A percentile compares a stretch with the other conserved stretches of the same genome.
Conservation (phyloP, 2,797 vertebrate species). For the Capromys pilorides region DNA sequence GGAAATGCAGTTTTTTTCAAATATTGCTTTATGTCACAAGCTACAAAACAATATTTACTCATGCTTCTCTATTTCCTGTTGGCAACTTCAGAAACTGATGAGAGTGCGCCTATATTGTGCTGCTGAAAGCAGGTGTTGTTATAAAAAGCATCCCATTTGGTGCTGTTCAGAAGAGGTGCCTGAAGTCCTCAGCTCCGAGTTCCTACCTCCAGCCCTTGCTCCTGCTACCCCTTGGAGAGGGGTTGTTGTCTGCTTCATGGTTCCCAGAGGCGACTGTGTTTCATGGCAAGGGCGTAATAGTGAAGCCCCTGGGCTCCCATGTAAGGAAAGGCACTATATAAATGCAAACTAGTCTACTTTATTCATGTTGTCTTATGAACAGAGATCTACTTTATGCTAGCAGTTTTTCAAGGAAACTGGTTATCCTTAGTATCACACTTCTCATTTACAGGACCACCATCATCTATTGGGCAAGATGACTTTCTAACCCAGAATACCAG, state of each 20-base stretch:
- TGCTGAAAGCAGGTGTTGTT: background rate
- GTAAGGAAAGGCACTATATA: conserved; percentile 64
- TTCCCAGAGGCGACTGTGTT: conserved; percentile 60
- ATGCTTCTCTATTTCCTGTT: background rate
- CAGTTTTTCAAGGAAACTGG: conserved; percentile 70
- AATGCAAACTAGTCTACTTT: conserved; percentile 70
- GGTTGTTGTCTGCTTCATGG: background rate
- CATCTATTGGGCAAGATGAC: background rate
- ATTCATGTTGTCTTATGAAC: conserved; percentile 67
- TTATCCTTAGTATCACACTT: conserved; percentile 20
- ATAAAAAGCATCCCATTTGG: background rate
- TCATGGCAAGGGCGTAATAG: conserved; percentile 38
- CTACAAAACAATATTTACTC: background rate
- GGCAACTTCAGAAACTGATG: background rate
- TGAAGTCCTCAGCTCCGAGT: background rate
- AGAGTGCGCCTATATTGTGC: background rate
- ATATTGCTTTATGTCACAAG: background rate
- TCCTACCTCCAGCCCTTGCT: background rate
- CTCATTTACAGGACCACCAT: background rate
- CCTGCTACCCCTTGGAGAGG: background rate
- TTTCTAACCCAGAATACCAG: conserved; percentile 21
- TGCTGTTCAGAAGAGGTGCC: background rate
- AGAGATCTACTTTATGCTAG: conserved; percentile 56
- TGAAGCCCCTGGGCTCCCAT: conserved; percentile 61
- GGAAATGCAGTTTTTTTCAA: background rate